Conservation (phyloP, 2,113 vertebrate species). For the Herpetotheres cachinnans region DNA sequence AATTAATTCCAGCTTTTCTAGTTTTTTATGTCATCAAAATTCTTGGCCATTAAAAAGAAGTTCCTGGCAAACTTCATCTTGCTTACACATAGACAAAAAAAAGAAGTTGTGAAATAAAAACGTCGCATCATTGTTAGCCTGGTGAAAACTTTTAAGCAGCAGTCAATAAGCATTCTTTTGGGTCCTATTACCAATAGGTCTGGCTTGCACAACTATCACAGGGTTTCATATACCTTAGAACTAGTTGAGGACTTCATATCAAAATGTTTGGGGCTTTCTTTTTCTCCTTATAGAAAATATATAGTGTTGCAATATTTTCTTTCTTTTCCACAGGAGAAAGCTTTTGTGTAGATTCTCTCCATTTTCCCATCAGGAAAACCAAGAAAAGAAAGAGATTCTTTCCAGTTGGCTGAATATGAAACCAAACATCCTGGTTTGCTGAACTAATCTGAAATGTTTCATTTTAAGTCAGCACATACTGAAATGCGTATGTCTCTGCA, state of each 20-base stretch:
- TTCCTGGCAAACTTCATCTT: background rate
- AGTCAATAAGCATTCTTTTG: background rate
- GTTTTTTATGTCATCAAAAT: background rate
- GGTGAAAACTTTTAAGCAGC: background rate
- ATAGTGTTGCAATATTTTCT: background rate
- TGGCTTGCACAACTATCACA: background rate
- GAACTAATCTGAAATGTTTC: slow-evolving; percentile 16
- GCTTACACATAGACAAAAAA: background rate
- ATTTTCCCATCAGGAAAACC: background rate
- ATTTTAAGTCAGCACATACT: slow-evolving; percentile 4
- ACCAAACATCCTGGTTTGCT: slow-evolving; percentile 24
- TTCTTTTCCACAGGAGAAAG: background rate
- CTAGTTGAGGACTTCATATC: background rate
- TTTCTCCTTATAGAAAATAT: background rate
- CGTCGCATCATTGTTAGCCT: background rate
- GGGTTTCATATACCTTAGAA: background rate
- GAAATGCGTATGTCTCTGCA: slow-evolving; percentile 20
- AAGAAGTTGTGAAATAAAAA: background rate
- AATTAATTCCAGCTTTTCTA: background rate
- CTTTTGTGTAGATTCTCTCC: background rate
- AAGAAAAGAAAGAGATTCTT: background rate
- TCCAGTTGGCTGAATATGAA: slow-evolving; percentile 6
- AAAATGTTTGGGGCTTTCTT: background rate
- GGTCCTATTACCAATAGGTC: background rate
- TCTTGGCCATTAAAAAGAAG: background rate